Conservation (phyloP, 2,797 vertebrate genomes). For the Betta splendens region DNA sequence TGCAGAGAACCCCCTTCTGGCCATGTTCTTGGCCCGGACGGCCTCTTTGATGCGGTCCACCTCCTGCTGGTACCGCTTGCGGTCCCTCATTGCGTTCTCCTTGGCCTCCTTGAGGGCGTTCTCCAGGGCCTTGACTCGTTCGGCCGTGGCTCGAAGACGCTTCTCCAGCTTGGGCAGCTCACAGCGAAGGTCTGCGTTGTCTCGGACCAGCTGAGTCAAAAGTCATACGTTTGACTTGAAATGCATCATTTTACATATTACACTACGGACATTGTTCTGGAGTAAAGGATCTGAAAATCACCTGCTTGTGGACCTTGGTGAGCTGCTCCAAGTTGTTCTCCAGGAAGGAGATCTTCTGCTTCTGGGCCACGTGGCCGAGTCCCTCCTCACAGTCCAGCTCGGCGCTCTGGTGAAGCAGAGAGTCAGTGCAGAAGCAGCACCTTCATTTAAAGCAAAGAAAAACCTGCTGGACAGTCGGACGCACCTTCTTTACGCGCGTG, state of each 20-base stretch:
- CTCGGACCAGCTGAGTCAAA: constrained; percentile 84
- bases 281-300: too few relatives aligned
- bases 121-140: constrained; percentile 92
- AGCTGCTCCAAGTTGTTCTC: constrained; percentile 96
- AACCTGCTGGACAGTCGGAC: neutral
- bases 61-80: constrained; percentile 93
- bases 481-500: constrained; percentile 90
- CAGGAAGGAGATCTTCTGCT: constrained; percentile 95
- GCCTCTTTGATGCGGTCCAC: constrained; percentile 97
- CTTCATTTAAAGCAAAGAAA: neutral
- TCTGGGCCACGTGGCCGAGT: constrained; percentile 88
- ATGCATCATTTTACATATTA: too few relatives aligned
- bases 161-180: constrained; percentile 95
- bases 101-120: constrained; percentile 92
- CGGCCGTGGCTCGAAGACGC: constrained; percentile 89
- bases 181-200: constrained; percentile 94
- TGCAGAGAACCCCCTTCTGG: constrained; percentile 90
- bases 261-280: too few relatives aligned
- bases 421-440: neutral
- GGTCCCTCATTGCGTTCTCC: constrained; percentile 91
- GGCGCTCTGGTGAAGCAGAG: constrained; percentile 79
- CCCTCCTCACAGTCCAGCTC: constrained; percentile 90
- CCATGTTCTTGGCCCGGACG: constrained; percentile 94
- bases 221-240: too few relatives aligned
- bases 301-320: constrained; percentile 94